Base-by-base conservation (phyloP, 2,113 vertebrate species). In the Lagopus muta region DNA sequence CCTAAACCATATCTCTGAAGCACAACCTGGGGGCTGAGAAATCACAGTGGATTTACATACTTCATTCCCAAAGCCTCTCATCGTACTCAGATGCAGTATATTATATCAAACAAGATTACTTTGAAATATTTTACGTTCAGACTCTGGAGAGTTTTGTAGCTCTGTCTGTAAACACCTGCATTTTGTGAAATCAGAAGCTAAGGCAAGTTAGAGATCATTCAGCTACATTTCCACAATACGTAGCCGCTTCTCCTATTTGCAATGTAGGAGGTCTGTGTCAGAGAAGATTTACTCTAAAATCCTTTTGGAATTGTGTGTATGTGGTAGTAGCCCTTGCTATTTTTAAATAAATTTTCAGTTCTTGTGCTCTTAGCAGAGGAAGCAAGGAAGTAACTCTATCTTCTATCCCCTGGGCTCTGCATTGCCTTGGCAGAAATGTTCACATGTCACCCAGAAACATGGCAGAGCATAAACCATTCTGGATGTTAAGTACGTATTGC, bases 401-500 rank as follows among this genome's bases (percentile, higher is more conserved):
- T 17, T 55, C 24, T 20, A 6, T 85, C 13, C 65, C 57, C 3
- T 1, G 11, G 47, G 57, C 52, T 79, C 27, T 36, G n/a, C 20
- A 4, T 36, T 60, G 65, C 28, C 1, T 1, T 52, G 62, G 62
- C 48, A 88, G 43, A 36, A 80, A 19, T n/a, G 38, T 82, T 90
- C 72, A 17, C 13, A 12, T 78, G 58, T 55, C 38, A 61, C 43
- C 48, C 38, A 67, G 34, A 69, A 1, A 28, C 32, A 8, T 0
- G 0, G 32, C 55, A 19, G 6, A 45, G 42, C 3, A 27, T 18
- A 69, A 90, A 30, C n/a, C 0, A 0, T 24, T 71, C 45, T 34
- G 38, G 11, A 15, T 79, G 28, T 28, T 27, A 24, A 45, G 32
- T 32, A 57, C 2, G 6, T 25, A 6, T n/a, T 64, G 43, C 30